These are phyloP conservation scores for Frieseomelitta varia DNA, from an alignment of 1,140 invertebrate genomes.

Conservation along the genomic window DNA sequence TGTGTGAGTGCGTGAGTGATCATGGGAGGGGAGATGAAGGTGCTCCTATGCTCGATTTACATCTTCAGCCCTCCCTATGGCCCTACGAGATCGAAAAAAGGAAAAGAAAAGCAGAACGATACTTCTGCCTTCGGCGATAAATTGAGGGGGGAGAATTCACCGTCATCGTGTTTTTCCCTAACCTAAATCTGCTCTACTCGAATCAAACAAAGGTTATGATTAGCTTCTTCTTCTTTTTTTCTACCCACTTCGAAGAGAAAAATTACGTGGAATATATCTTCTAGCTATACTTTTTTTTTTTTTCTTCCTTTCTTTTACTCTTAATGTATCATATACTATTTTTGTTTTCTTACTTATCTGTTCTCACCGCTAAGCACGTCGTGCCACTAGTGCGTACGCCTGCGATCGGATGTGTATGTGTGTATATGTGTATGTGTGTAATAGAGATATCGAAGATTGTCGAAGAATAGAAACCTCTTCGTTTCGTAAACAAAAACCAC, in stretches of 20 bases:
- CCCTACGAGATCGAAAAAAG: constrained; percentile 59
- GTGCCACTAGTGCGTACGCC: constrained; percentile 49
- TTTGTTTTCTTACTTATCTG: constrained; percentile 21
- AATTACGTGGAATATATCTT: constrained; percentile 61
- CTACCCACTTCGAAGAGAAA: constrained; percentile 26
- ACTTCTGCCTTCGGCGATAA: constrained; percentile 42
- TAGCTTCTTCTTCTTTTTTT: constrained; percentile 17
- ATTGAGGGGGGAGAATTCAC: neutral
- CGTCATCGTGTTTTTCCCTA: constrained; percentile 29
- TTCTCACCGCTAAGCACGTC: constrained; percentile 49
- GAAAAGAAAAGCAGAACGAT: neutral
- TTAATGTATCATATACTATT: constrained; percentile 35
- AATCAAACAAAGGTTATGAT: constrained; percentile 41
- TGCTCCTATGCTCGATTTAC: constrained; percentile 1
- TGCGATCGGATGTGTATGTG: constrained; percentile 41
- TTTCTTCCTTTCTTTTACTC: neutral
- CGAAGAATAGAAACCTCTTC: neutral
- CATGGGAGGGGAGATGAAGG: constrained; percentile 12
- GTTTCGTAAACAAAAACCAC: too few species aligned
- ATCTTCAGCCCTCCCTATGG: constrained; percentile 42
- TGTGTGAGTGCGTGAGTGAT: too few species aligned
- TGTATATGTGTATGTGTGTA: constrained; percentile 14
- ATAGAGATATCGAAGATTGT: neutral
- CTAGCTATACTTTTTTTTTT: constrained; percentile 52
- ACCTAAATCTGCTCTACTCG: constrained; percentile 19